Evolutionary conservation across 2,113 vertebrate genomes (phyloP).

Genomic region (Dissostichus mawsoni): DNA sequence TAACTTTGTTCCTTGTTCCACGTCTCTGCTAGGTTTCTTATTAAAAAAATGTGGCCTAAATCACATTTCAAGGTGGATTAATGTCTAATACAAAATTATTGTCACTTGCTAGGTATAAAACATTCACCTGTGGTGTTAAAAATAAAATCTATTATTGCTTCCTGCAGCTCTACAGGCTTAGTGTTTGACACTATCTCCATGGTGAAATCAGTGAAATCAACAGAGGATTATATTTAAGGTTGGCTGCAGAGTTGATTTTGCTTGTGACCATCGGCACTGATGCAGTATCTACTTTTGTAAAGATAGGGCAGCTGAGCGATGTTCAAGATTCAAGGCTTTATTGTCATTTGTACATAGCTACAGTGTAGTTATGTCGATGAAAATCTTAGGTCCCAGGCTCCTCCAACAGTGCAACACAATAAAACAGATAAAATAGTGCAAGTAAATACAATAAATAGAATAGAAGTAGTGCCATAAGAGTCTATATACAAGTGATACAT

Average conservation of each 20-base stretch:
- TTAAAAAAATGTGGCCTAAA: neutral
- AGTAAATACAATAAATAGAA: no score
- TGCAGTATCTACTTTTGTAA: constrained; percentile 21
- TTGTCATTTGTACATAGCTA: no score
- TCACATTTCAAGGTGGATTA: constrained; percentile 20
- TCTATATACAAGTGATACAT: neutral
- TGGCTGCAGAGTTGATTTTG: constrained; percentile 28
- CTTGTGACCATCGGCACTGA: constrained; percentile 40
- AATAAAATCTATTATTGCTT: constrained; percentile 45
- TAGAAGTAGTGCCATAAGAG: no score
- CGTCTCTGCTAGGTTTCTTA: neutral
- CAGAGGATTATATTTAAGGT: constrained; percentile 44
- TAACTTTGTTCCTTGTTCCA: neutral
- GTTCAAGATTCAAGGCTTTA: no score
- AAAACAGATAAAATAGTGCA: no score
- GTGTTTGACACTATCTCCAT: constrained; percentile 32
- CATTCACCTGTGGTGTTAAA: neutral
- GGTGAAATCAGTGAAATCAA: constrained; percentile 30
- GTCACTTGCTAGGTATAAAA: constrained; percentile 21
- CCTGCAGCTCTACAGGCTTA: constrained; percentile 1
- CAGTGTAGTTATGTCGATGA: no score
- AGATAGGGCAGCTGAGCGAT: neutral
- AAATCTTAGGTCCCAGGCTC: no score
- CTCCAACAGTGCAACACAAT: no score
- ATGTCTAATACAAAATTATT: constrained; percentile 22